Conservation (phyloP, 2,888 invertebrate genomes). For the Campoplex capitator region DNA sequence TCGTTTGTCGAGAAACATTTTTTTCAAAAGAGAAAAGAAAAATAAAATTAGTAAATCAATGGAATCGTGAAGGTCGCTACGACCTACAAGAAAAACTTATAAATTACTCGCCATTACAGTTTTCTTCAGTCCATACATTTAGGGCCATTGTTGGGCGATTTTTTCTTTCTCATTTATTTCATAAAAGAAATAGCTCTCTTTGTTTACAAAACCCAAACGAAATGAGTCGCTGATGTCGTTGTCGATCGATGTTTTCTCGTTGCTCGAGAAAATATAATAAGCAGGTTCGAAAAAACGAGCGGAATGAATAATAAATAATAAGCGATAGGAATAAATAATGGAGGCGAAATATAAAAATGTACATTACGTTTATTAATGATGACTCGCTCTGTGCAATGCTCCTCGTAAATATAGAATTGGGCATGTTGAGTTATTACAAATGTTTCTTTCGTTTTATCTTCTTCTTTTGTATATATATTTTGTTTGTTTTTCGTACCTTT, state of each 20-base stretch:
- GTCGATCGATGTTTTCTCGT: background rate
- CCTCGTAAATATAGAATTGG: constrained; percentile 69
- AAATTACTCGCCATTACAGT: background rate
- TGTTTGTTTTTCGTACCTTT: constrained; percentile 35
- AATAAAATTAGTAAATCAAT: background rate
- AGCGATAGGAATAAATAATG: constrained; percentile 29
- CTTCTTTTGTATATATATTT: constrained; percentile 36
- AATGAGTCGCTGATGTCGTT: constrained; percentile 3
- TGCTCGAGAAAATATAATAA: background rate
- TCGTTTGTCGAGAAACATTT: no score
- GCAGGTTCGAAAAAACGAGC: background rate
- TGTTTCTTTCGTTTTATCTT: constrained; percentile 58
- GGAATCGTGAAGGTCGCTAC: background rate
- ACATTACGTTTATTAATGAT: constrained; percentile 83
- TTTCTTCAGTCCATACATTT: background rate
- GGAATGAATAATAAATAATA: constrained; percentile 9
- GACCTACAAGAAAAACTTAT: background rate
- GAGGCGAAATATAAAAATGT: constrained; percentile 78
- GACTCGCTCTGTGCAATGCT: constrained; percentile 69
- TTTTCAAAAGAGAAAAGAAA: no score
- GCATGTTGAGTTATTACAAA: constrained; percentile 71
- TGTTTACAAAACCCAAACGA: constrained; percentile 1
- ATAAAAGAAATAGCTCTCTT: background rate
- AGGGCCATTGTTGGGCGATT: background rate
- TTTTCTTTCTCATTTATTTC: background rate